Evolutionary conservation across 2,888 invertebrate genomes (phyloP).

Genomic region (Habroteleia sp.): DNA sequence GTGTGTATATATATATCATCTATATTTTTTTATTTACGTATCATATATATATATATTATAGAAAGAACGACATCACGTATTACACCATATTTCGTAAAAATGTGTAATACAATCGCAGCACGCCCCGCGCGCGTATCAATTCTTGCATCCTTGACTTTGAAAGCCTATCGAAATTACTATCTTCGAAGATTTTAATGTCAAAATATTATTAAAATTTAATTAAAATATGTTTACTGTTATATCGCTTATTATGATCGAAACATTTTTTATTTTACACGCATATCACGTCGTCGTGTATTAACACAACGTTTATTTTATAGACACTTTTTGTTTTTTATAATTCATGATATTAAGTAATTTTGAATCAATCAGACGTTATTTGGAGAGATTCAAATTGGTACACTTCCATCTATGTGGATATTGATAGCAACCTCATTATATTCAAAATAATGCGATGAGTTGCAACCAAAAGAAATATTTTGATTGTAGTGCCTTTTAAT

Average conservation of each 20-base stretch:
- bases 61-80: constrained; percentile 46
- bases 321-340: constrained; percentile 10
- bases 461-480: constrained; percentile 18
- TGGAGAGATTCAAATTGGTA: background rate
- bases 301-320: constrained; percentile 30
- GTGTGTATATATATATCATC: constrained; percentile 27
- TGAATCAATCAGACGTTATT: background rate
- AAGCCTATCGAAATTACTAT: constrained; percentile 52
- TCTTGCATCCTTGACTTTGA: constrained; percentile 54
- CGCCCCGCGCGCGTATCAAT: constrained; percentile 58
- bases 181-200: constrained; percentile 22
- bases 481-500: constrained; percentile 56
- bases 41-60: constrained; percentile 22
- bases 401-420: background rate
- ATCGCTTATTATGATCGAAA: constrained; percentile 21
- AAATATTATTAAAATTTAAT: constrained; percentile 38
- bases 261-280: constrained; percentile 22
- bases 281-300: constrained; percentile 42
- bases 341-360: background rate
- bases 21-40: constrained; percentile 19
- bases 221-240: constrained; percentile 20
- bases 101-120: constrained; percentile 49
- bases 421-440: constrained; percentile 9
- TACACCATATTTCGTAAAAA: constrained; percentile 53
- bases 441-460: constrained; percentile 21